Evolutionary conservation across 2,797 vertebrate genomes (phyloP), one percentile per base, ranked within the genome.

Genomic region (Emydoidea blandingii): DNA sequence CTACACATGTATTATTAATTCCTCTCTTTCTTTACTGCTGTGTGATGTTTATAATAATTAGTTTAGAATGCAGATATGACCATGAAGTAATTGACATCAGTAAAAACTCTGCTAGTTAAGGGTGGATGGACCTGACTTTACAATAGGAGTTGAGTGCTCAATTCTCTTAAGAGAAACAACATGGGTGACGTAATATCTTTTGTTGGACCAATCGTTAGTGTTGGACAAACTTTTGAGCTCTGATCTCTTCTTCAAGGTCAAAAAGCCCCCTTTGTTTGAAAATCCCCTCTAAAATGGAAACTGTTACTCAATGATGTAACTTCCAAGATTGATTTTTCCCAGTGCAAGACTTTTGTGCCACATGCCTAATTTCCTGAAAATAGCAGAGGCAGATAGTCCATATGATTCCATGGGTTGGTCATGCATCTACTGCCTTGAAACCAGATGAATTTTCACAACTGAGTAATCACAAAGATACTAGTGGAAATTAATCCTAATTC

Each of bases 401-500:
- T 3, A 9, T 5, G 82, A 84, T 79, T 74, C 5, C 2, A 8
- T 85, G 85, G 49, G 11, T 49, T 79, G 2, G 29, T 62, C 34
- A 91, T 86, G 49, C 5, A 19, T 92, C n/a, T 72, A 72, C 19
- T 41, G n/a, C n/a, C 90, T 57, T 81, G 74, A 91, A 91, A 83
- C 1, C 14, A 92, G 74, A 18, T 16, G 4, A 79, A 34, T 90
- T 83, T 21, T 81, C 15, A 53, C 44, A 65, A 83, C 12, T 16
- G 6, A 79, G 27, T 89, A 83, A 19, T 85, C 25, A 68, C 56
- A 62, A 79, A 90, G 8, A 81, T 18, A 5, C 79, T 18, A 2
- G 11, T n/a, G 34, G 34, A 65, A 65, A 65, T 65, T 34, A 65
- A 15, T 65, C 31, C 16, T n/a, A 65, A n/a, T 19, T n/a, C 16